phyloP scores from a whole-genome alignment of 2,113 vertebrate genomes.

The Dipodomys merriami region DNA sequence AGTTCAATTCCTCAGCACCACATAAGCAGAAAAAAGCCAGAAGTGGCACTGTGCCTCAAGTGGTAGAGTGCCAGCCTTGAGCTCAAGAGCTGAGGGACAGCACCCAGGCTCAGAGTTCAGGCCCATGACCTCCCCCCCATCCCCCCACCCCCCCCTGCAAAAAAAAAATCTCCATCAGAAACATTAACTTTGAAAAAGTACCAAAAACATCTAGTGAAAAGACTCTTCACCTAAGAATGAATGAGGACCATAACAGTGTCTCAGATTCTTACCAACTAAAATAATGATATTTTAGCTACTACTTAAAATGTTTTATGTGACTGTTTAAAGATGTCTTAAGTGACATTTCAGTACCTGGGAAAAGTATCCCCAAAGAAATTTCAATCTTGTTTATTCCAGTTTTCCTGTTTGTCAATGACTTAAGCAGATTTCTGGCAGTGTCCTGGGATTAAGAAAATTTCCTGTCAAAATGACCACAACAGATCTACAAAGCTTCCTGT shows the following conservation, averaged over 20 bases:
- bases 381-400: constrained; percentile 28
- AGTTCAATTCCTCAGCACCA: too few species aligned
- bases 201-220: neutral
- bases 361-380: neutral
- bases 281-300: neutral
- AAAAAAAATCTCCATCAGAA: constrained; percentile 40
- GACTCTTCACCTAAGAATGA: constrained; percentile 38
- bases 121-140: too few species aligned
- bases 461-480: constrained; percentile 8
- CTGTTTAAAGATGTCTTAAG: constrained; percentile 41
- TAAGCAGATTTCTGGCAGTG: constrained; percentile 51
- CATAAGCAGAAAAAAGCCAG: too few species aligned
- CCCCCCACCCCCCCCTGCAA: too few species aligned
- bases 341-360: constrained; percentile 36
- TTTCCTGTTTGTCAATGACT: constrained; percentile 15
- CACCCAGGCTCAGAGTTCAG: too few species aligned
- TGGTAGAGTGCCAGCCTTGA: too few species aligned
- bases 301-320: constrained; percentile 12
- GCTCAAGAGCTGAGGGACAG: too few species aligned
- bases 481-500: constrained; percentile 52
- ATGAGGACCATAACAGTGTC: constrained; percentile 1
- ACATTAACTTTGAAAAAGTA: constrained; percentile 26
- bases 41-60: too few species aligned
- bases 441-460: constrained; percentile 55
- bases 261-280: constrained; percentile 19